phyloP scores from a whole-genome alignment of 2,888 invertebrate genomes.

The Morinoia aosen region DNA sequence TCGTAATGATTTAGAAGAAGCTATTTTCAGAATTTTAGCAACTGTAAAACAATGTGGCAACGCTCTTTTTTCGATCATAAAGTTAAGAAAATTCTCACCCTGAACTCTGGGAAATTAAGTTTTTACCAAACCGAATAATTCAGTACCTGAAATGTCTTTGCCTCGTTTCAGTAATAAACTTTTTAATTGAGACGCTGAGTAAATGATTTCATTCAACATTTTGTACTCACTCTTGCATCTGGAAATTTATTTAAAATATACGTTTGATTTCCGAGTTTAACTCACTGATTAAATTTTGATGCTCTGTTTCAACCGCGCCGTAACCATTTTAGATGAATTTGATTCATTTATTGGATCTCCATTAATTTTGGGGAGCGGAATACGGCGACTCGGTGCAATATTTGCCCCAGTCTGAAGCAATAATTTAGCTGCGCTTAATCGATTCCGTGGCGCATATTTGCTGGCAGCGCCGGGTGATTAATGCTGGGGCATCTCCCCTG shows the following conservation, averaged over 20 bases:
- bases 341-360: neutral
- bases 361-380: neutral
- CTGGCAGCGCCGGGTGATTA: neutral
- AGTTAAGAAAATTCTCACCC: too few relatives aligned
- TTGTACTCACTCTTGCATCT: neutral
- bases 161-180: neutral
- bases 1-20: too few relatives aligned
- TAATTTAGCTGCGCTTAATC: neutral
- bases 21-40: too few relatives aligned
- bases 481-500: neutral
- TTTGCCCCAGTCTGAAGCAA: neutral
- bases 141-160: neutral
- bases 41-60: too few relatives aligned
- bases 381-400: neutral
- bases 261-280: neutral
- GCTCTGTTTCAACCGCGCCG: neutral
- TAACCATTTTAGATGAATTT: neutral
- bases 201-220: neutral
- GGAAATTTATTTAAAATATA: neutral
- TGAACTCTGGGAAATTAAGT: too few relatives aligned
- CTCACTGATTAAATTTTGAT: neutral
- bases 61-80: too few relatives aligned
- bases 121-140: neutral
- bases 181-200: too few relatives aligned
- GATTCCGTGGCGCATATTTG: constrained; percentile 21